phyloP scores from a whole-genome alignment of 1,140 invertebrate species.

The Drosophila insularis region DNA sequence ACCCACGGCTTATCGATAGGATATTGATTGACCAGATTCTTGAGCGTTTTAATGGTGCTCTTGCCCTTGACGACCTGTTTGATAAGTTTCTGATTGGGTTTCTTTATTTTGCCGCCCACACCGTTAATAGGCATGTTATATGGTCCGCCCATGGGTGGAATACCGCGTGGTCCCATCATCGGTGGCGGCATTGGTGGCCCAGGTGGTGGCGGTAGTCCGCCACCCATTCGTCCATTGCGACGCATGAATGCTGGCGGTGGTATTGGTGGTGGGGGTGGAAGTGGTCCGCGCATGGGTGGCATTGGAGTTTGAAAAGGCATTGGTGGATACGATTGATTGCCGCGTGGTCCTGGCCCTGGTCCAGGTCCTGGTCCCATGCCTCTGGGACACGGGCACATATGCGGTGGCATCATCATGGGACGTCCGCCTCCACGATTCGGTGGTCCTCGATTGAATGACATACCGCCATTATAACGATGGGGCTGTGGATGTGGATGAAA shows the following conservation, averaged over 20 bases:
- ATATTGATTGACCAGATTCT: constrained; percentile 81
- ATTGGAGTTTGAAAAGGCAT: constrained; percentile 38
- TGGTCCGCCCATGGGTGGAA: constrained; percentile 39
- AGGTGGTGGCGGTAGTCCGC: constrained; percentile 18
- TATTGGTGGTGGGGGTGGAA: constrained; percentile 39
- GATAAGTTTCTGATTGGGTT: constrained; percentile 67
- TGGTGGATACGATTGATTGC: constrained; percentile 46
- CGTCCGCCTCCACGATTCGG: constrained; percentile 34
- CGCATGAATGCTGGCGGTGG: constrained; percentile 65
- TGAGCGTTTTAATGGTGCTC: constrained; percentile 76
- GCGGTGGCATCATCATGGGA: constrained; percentile 49
- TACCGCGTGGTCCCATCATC: constrained; percentile 47
- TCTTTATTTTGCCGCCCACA: constrained; percentile 64
- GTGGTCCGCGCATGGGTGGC: constrained; percentile 55
- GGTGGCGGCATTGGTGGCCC: constrained; percentile 46
- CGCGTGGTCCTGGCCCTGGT: constrained; percentile 40
- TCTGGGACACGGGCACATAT: constrained; percentile 45
- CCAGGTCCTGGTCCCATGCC: constrained; percentile 40
- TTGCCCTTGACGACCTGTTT: constrained; percentile 73
- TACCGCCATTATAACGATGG: constrained; percentile 50
- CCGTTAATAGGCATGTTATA: constrained; percentile 55
- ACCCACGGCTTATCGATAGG: constrained; percentile 82
- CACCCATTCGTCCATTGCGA: constrained; percentile 40
- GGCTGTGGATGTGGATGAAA: constrained; percentile 34
- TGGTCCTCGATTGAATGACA: constrained; percentile 29